Base-by-base conservation (phyloP, 2,888 invertebrate species). In the Terebella lapidaria region DNA sequence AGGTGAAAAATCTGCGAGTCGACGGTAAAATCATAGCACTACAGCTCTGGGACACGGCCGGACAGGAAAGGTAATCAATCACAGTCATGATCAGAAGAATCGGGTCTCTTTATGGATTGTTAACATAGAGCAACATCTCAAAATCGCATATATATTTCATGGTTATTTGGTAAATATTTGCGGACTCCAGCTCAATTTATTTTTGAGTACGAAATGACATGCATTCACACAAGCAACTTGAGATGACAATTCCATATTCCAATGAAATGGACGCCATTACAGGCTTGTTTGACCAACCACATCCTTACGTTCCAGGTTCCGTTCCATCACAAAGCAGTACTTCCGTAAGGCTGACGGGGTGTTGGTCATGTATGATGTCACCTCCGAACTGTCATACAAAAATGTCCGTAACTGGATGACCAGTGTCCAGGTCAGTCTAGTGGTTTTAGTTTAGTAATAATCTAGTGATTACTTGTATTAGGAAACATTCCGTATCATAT, bases 41-140 rank as follows among this genome's bases (percentile, higher is more conserved):
- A 30, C 83, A 83, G 63, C 65, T 83, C 2, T 84, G 84, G 84
- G 95, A 96, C 78, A 96, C 95, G 46, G 95, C 95, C 54, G 95
- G 95, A 0, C 94, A 95, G 82, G 94, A 95, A 83, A 87, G 92
- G 91, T 91, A 46, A 46, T 55, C 35, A 18, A 18, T 35, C 35
- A 35, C 35, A 18, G 35, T 18, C 35, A 10, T 35, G 35, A 35
- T 18, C n/a, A n/a, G n/a, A n/a, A n/a, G n/a, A n/a, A n/a, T n/a
- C n/a, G n/a, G n/a, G n/a, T n/a, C n/a, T n/a, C n/a, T n/a, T n/a
- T n/a, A n/a, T n/a, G n/a, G n/a, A n/a, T n/a, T n/a, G n/a, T n/a
- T n/a, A n/a, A n/a, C n/a, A n/a, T n/a, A n/a, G n/a, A n/a, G n/a
- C n/a, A n/a, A n/a, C n/a, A n/a, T n/a, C n/a, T n/a, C n/a, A n/a